Evolutionary conservation across 2,888 invertebrate genomes (phyloP).

Genomic region (Nipponacmea schrenckii): DNA sequence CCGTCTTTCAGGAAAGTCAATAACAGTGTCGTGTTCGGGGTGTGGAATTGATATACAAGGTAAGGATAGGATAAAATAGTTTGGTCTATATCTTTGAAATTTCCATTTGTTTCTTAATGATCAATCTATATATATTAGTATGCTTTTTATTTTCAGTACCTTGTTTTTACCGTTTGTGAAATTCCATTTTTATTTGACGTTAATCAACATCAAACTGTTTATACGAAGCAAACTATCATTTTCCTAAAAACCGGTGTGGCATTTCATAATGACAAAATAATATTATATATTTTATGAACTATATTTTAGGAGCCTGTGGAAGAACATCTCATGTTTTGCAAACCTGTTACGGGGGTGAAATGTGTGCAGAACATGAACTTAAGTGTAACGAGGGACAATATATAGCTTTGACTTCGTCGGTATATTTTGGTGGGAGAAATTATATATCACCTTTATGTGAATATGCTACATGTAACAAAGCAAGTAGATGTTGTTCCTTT

Average conservation of each 20-base stretch:
- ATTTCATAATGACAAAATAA: no score
- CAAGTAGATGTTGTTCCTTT: neutral
- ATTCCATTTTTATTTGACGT: no score
- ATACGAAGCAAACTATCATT: no score
- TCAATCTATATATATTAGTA: no score
- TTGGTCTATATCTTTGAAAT: no score
- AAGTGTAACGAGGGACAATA: neutral
- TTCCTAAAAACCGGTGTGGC: no score
- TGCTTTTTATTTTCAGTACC: no score
- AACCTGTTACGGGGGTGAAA: neutral
- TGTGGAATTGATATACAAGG: slow-evolving; percentile 1
- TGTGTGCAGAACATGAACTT: neutral
- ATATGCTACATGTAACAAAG: neutral
- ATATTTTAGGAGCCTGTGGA: neutral
- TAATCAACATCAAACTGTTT: no score
- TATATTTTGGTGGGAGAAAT: neutral
- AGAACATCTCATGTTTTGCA: neutral
- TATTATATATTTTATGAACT: no score
- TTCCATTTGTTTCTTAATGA: no score
- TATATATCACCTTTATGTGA: neutral
- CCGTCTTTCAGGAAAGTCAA: neutral
- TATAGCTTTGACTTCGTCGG: neutral
- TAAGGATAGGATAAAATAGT: neutral
- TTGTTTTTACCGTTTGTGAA: no score
- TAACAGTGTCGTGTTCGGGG: neutral